These are phyloP conservation scores for Lampris megalopsis DNA, from an alignment of 2,113 vertebrate species.

Conservation along the genomic window DNA sequence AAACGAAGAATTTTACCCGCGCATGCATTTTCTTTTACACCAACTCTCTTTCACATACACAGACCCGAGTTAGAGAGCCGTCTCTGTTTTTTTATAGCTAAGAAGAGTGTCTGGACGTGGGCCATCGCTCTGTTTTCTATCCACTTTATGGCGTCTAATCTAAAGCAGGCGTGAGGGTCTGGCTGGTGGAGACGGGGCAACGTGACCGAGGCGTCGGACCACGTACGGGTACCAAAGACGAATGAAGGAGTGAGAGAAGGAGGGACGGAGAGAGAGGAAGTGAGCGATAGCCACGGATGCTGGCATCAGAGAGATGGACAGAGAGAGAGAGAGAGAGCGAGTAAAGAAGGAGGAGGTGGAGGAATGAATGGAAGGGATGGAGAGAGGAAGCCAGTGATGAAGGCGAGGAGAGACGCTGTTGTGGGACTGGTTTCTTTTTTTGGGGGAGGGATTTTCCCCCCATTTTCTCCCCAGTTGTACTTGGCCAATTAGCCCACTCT, in stretches of 20 bases:
- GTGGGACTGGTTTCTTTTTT: too few species aligned
- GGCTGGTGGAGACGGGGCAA: conserved; percentile 29
- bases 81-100: conserved; percentile 28
- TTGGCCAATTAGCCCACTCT: too few species aligned
- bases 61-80: conserved; percentile 23
- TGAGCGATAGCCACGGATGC: conserved; percentile 40
- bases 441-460: too few species aligned
- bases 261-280: conserved; percentile 13
- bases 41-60: not conserved
- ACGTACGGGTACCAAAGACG: conserved; percentile 28
- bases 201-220: conserved; percentile 52
- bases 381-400: not conserved
- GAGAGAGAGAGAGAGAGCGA: not conserved
- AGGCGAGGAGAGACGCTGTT: not conserved
- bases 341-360: too few species aligned
- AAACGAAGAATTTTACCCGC: conserved; percentile 26
- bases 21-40: not conserved
- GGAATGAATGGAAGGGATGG: not conserved
- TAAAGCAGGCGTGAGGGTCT: conserved; percentile 67
- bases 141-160: conserved; percentile 63
- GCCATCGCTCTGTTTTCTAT: conserved; percentile 52
- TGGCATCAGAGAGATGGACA: not conserved
- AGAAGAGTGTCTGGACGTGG: conserved; percentile 27
- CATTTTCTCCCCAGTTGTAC: too few species aligned
- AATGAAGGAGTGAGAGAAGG: conserved; percentile 18